Evolutionary conservation across 2,888 invertebrate genomes (phyloP).

Genomic region (Doris montereyensis): DNA sequence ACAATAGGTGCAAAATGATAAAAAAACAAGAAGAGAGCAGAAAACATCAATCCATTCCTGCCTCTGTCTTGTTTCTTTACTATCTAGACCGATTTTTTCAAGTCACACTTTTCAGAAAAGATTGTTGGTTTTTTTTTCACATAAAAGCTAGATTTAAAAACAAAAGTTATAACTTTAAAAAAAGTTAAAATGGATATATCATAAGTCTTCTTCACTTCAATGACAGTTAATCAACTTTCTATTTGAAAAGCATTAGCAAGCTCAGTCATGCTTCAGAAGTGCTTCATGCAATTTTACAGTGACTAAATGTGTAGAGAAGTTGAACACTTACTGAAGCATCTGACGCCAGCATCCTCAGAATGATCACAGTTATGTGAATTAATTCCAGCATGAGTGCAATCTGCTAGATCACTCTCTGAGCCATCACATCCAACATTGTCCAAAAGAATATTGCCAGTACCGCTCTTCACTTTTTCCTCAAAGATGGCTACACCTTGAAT

Average conservation of each 20-base stretch:
- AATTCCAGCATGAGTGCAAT: constrained; percentile 44
- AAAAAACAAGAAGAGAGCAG: too few relatives aligned
- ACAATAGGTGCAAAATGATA: too few relatives aligned
- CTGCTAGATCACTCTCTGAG: constrained; percentile 40
- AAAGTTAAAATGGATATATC: neutral
- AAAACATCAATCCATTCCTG: too few relatives aligned
- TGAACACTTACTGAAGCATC: constrained; percentile 46
- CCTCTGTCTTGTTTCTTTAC: too few relatives aligned
- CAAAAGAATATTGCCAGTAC: constrained; percentile 51
- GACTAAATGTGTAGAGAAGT: neutral
- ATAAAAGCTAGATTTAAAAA: neutral
- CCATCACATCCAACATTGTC: constrained; percentile 50
- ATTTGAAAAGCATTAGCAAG: neutral
- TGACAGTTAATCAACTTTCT: neutral
- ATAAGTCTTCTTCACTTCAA: neutral
- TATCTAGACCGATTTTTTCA: too few relatives aligned
- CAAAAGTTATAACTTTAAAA: neutral
- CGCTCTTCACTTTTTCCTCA: neutral
- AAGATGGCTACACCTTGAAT: constrained; percentile 21
- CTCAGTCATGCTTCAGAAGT: neutral
- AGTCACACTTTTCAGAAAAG: too few relatives aligned
- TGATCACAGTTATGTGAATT: constrained; percentile 49
- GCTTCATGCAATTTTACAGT: neutral
- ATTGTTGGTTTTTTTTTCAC: too few relatives aligned
- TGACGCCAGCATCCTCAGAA: constrained; percentile 49